These are phyloP conservation scores for Shargacucullia verbasci DNA, from an alignment of 2,888 invertebrate species.

Conservation along the genomic window DNA sequence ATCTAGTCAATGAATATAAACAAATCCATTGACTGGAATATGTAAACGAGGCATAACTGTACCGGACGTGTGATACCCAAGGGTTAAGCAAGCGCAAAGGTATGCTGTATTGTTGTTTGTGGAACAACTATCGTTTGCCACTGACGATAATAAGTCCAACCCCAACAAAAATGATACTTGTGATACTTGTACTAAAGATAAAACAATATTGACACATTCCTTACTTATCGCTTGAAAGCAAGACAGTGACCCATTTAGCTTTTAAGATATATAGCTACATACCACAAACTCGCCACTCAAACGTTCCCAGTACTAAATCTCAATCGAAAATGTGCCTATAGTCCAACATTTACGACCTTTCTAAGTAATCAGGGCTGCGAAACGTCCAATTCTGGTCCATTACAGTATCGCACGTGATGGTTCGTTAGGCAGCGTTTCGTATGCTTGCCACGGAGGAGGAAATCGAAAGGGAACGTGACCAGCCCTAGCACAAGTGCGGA, in stretches of 20 bases:
- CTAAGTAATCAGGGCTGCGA: conserved; percentile 20
- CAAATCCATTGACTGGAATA: no score
- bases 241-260: conserved; percentile 4
- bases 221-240: no score
- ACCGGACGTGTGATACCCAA: no score
- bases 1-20: no score
- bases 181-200: no score
- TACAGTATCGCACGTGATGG: conserved; percentile 13
- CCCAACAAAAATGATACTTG: no score
- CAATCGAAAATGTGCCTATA: conserved; percentile 10
- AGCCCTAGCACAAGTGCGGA: conserved; percentile 5
- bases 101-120: no score
- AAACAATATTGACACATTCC: no score
- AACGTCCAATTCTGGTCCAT: conserved; percentile 12
- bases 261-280: conserved; percentile 8
- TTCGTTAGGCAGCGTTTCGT: conserved; percentile 14
- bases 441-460: conserved; percentile 22
- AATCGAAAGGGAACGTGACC: conserved; percentile 17
- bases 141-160: no score
- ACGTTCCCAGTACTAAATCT: conserved; percentile 1
- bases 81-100: no score
- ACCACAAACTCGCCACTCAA: conserved; percentile 7
- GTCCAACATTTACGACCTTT: conserved; percentile 19
- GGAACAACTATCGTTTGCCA: no score
- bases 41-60: no score